Percentiles rank a stretch among this genome's conserved stretches.
These are phyloP conservation scores for Bombyx mandarina DNA, from an alignment of 1,140 invertebrate species.

Conservation along the genomic window DNA sequence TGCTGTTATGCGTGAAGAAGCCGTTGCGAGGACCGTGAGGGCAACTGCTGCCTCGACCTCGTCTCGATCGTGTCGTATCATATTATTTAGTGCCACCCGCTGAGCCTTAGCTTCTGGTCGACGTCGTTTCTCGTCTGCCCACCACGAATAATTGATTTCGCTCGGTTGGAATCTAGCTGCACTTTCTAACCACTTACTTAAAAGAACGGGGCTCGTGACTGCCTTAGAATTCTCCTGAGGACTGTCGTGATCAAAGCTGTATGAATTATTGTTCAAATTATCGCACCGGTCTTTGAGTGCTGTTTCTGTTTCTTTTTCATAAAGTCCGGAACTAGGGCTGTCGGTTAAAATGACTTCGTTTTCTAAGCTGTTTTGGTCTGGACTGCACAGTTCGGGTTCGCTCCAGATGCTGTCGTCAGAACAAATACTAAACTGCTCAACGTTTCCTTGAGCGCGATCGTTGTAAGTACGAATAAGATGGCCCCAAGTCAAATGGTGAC, in stretches of 20 bases:
- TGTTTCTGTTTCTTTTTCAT: slow-evolving; percentile 37
- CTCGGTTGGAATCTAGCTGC: slow-evolving; percentile 77
- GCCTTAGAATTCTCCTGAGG: slow-evolving; percentile 30
- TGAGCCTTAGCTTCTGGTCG: slow-evolving; percentile 35
- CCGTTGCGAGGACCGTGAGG: slow-evolving; percentile 70
- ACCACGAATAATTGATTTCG: slow-evolving; percentile 77
- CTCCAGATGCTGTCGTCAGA: slow-evolving; percentile 83
- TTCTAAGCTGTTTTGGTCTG: slow-evolving; percentile 27
- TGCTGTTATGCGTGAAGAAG: slow-evolving; percentile 35
- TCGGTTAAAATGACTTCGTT: slow-evolving; percentile 23
- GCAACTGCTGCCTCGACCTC: slow-evolving; percentile 81
- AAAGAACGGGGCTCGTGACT: slow-evolving; percentile 65
- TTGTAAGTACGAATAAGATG: slow-evolving; percentile 81
- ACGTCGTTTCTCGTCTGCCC: slow-evolving; percentile 61
- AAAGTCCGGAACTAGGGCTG: slow-evolving; percentile 33
- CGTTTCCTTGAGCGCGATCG: slow-evolving; percentile 78
- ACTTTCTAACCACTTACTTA: slow-evolving; percentile 80
- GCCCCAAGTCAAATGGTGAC: slow-evolving; percentile 78
- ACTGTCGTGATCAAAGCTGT: slow-evolving; percentile 31
- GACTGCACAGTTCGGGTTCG: slow-evolving; percentile 64
- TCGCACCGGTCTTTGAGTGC: slow-evolving; percentile 55
- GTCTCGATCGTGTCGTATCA: slow-evolving; percentile 72
- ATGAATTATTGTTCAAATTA: slow-evolving; percentile 52
- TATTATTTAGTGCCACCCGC: slow-evolving; percentile 22
- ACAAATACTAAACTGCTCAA: slow-evolving; percentile 82